Evolutionary conservation across 1,140 invertebrate genomes (phyloP), one percentile per base, ranked within the genome.

Genomic region (Drosophila chauvacae): DNA sequence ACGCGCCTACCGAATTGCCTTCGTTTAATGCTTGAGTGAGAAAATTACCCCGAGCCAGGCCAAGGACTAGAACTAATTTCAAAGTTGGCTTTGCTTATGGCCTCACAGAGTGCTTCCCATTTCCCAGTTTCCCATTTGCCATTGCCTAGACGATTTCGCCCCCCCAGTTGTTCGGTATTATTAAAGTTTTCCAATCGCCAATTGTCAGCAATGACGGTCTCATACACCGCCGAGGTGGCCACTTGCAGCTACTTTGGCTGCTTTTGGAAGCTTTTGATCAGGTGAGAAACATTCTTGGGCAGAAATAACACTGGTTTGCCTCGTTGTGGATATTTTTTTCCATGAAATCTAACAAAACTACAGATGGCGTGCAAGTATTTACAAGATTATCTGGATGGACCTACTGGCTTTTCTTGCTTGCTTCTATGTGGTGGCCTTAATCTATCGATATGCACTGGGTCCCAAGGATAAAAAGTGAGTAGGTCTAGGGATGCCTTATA

Each of bases 351-450:
- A 18, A 26, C 16, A 2, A 9, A 63, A 39, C 20, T 51, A 13
- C 48, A 90, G 97, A 95, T 99, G 98, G 98, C 95, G 96, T 80
- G 98, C 97, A 44, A 99, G 98, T 85, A 97, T 99, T 58, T 99
- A 99, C 94, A 99, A 99, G 94, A 93, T 99, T 80, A 96, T 99
- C 63, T 99, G 97, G 96, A 94, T 97, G 70, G 98, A 99, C 93
- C 94, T 98, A 23, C 84, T 98, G 70, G 95, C 96, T 11, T 99
- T 98, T 92, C 93, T 97, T 81, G 86, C 95, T 58, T 88, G 96
- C 53, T 99, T 98, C 94, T 97, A 97, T 92, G 87, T 94, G 57
- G 95, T 99, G 77, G 98, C 97, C 92, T 93, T 98, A 44, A 94
- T 96, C 47, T 99, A 99, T 93, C 94, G 97, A 90, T 95, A 95